phyloP scores from a whole-genome alignment of 53 echinoderm and acorn worm species.

The Stichopus horrens region DNA sequence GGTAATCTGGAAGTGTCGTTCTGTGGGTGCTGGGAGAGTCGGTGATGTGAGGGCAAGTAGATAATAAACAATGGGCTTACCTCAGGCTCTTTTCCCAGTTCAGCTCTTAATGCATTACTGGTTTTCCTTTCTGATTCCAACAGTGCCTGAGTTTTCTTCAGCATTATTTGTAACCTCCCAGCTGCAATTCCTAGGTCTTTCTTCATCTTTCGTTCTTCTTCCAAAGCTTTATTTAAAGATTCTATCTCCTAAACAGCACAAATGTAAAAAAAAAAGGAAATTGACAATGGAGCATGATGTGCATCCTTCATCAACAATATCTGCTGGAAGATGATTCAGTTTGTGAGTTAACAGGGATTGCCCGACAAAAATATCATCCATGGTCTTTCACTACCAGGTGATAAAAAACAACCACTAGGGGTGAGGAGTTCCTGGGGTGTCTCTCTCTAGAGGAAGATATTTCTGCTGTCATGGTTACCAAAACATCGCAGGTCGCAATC shows the following conservation, averaged over 20 bases:
- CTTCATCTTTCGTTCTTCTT: conserved; percentile 80
- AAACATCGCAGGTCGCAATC: too few relatives aligned
- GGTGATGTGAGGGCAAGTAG: not conserved
- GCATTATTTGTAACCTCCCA: conserved; percentile 82
- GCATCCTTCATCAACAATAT: too few relatives aligned
- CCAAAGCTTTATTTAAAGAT: conserved; percentile 59
- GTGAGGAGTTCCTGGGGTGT: too few relatives aligned
- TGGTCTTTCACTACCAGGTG: too few relatives aligned
- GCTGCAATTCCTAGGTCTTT: conserved; percentile 91
- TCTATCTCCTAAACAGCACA: conserved; percentile 58
- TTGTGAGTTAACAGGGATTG: too few relatives aligned
- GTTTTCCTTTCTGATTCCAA: conserved; percentile 55
- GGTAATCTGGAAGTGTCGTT: too few relatives aligned
- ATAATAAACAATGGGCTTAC: conserved; percentile 29
- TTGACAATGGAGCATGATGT: too few relatives aligned
- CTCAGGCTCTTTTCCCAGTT: conserved; percentile 53
- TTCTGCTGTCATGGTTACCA: too few relatives aligned
- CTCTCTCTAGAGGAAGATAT: too few relatives aligned
- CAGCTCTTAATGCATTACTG: conserved; percentile 45
- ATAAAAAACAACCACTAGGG: too few relatives aligned
- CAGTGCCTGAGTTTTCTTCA: conserved; percentile 89
- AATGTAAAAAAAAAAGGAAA: not conserved
- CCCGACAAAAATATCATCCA: too few relatives aligned
- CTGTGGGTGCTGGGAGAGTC: not conserved
- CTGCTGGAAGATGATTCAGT: too few relatives aligned